Conservation (phyloP, 1,140 invertebrate species). For the Bombus picipes region DNA sequence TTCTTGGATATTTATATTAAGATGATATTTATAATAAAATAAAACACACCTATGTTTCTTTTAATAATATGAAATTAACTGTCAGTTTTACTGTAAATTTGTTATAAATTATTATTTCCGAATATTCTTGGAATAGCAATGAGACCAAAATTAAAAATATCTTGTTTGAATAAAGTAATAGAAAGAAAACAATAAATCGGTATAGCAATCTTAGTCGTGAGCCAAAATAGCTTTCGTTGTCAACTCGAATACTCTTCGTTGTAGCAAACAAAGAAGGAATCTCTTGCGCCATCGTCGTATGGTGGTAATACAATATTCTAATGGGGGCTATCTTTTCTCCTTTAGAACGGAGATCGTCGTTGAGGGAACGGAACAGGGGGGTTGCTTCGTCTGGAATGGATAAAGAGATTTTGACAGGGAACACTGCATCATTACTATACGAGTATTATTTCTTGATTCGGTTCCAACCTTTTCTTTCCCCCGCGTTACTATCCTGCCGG, state of each 20-base stretch:
- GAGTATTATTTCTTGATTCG: constrained; percentile 75
- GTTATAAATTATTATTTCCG: no score
- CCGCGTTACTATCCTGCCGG: constrained; percentile 28
- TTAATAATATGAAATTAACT: no score
- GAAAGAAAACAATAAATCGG: no score
- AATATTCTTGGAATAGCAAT: no score
- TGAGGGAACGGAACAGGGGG: constrained; percentile 30
- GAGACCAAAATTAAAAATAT: no score
- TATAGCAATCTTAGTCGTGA: not conserved
- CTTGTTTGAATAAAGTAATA: no score
- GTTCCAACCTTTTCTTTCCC: constrained; percentile 61
- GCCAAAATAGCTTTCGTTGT: not conserved
- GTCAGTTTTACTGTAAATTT: no score
- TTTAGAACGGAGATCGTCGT: constrained; percentile 15
- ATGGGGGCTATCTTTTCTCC: constrained; percentile 21
- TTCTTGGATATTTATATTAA: no score
- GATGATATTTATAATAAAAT: no score
- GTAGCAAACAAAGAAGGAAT: not conserved
- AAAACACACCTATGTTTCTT: no score
- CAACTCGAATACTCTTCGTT: not conserved
- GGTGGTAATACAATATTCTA: constrained; percentile 28
- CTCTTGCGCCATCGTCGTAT: not conserved
- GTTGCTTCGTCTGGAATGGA: not conserved
- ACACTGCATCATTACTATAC: constrained; percentile 65
- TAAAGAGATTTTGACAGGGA: constrained; percentile 39